Evolutionary conservation across 2,888 invertebrate species (phyloP), one percentile per base, ranked within the genome.

Genomic region (Timandra comae): DNA sequence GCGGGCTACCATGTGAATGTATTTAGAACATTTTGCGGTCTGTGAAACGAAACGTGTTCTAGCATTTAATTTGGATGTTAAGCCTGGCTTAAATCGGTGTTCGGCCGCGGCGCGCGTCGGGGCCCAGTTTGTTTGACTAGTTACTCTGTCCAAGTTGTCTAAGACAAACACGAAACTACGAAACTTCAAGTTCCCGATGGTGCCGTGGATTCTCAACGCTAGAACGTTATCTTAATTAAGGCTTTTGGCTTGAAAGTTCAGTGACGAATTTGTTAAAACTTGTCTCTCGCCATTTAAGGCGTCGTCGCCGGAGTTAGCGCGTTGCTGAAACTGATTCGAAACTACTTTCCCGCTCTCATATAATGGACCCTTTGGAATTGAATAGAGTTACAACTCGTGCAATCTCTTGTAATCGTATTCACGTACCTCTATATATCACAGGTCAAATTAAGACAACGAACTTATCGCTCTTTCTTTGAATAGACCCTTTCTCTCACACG

Each of bases 131-230:
- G 76, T 81, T 75, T 75, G 72, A 70, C 62, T 71, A 74, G 69
- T 68, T 68, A 75, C 70, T 60, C 69, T 70, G 75, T 70, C 77
- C 71, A 77, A 78, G 64, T 80, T 73, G 63, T 63, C 62, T 61
- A 69, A 78, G 77, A 75, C 72, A 80, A 81, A 80, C 72, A 76
- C 58, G 63, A 67, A 75, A 77, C 74, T 72, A 63, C 63, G 64
- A 63, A 74, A 76, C 67, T 79, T 64, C 41, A 49, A 62, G 59
- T 53, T 56, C 56, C 56, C 42, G 49, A 50, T 56, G 56, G 54
- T 49, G 43, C 53, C 51, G 40, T 41, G 42, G 52, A 56, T 60
- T 51, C 59, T 52, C 45, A 54, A 59, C 66, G 58, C 63, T 43
- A 67, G 53, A 54, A 60, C 67, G 63, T 65, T 70, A 70, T 76